Base-by-base conservation (phyloP, 2,113 vertebrate species). In the Zingel zingel region DNA sequence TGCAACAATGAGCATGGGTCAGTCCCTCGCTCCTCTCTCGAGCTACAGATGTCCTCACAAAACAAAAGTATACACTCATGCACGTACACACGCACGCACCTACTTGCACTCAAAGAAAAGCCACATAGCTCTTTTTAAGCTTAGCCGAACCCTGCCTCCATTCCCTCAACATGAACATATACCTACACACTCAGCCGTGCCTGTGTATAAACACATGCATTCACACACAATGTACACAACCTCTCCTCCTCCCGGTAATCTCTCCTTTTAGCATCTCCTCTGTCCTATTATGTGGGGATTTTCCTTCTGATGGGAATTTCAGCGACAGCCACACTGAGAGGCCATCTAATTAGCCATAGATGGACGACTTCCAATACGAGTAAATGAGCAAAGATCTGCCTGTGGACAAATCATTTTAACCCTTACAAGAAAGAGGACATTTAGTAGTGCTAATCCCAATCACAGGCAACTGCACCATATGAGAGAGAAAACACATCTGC, bases 281-380 rank as follows among this genome's bases (percentile, higher is more conserved):
- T 82, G 33, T 80, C 68, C 86, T 82, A 85, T 93, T 91, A 87
- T 92, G 71, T 81, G 62, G 64, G 92, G 90, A 93, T 92, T 93
- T 90, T 91, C 83, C 81, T 53, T 85, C 76, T 84, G 84, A 87
- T 86, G 92, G 86, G 90, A 91, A 89, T 85, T 84, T 77, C 64
- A 86, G 76, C 81, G 33, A 75, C 82, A 81, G 82, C 82, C 67
- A 6, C 74, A 16, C 51, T 3, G 25, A 88, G 76, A 86, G 82
- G 75, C 88, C 76, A 21, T 79, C 86, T 85, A 89, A 92, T 93
- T 91, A 91, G 83, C 84, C 85, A 86, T 62, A 89, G 85, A 93
- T 90, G 90, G 89, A 87, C 36, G 81, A 79, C 71, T 88, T 91
- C 92, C 86, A 91, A 92, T 82, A 59, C 47, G 18, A 83, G 78